Conservation (phyloP, 1,140 invertebrate genomes). For the Ostrea denselamellosa region DNA sequence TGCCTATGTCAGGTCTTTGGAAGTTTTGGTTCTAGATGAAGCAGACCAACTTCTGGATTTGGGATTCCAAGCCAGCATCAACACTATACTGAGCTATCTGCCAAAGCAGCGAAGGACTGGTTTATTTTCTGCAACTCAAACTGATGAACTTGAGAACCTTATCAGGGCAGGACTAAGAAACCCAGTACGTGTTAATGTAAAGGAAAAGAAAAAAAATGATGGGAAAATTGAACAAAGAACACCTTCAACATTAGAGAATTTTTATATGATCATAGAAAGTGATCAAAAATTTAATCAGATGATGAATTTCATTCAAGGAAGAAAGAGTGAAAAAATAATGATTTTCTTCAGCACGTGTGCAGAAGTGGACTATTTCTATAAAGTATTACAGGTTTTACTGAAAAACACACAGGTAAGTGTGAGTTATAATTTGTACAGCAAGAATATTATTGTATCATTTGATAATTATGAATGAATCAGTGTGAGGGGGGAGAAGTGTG, state of each 20-base stretch:
- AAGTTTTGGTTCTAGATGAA: slow-evolving; percentile 97
- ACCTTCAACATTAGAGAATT: slow-evolving; percentile 90
- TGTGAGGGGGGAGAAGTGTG: too few relatives aligned
- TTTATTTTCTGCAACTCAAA: slow-evolving; percentile 99
- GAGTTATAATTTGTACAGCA: too few relatives aligned
- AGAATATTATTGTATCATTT: too few relatives aligned
- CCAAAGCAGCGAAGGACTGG: slow-evolving; percentile 96
- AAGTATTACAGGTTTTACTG: slow-evolving; percentile 81
- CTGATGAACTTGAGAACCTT: slow-evolving; percentile 94
- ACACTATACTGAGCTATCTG: slow-evolving; percentile 93
- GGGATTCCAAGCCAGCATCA: slow-evolving; percentile 93
- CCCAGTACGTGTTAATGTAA: slow-evolving; percentile 93
- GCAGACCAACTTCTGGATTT: slow-evolving; percentile 96
- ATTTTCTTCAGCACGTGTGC: slow-evolving; percentile 98
- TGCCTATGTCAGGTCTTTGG: slow-evolving; percentile 86
- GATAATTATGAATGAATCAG: too few relatives aligned
- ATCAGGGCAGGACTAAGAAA: slow-evolving; percentile 96
- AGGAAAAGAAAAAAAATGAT: slow-evolving; percentile 84
- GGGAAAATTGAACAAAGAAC: slow-evolving; percentile 82
- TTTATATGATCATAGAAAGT: slow-evolving; percentile 88
- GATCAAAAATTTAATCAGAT: slow-evolving; percentile 88
- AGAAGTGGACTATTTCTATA: slow-evolving; percentile 95
- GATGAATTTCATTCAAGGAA: slow-evolving; percentile 86
- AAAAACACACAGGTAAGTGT: slow-evolving; percentile 59
- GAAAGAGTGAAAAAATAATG: slow-evolving; percentile 88